These are phyloP conservation scores for Teleogryllus oceanicus DNA, from an alignment of 2,888 invertebrate species.

Conservation along the genomic window DNA sequence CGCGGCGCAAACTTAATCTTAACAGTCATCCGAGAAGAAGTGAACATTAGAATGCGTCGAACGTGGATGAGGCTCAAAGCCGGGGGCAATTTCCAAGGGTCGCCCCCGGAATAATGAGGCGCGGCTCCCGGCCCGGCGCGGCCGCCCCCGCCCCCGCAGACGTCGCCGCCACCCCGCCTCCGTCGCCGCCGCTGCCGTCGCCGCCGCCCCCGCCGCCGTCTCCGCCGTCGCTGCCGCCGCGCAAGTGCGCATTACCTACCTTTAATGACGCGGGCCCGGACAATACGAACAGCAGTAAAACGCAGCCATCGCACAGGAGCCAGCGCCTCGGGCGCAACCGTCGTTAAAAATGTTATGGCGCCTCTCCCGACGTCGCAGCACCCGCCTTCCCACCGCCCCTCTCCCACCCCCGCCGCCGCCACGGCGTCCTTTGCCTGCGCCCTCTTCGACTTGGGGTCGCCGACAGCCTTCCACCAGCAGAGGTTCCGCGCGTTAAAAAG, in stretches of 20 bases:
- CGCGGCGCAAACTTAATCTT: constrained; percentile 20
- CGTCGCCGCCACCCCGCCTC: no score
- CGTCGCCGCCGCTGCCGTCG: no score
- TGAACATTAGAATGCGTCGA: constrained; percentile 21
- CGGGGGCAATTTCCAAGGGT: not conserved
- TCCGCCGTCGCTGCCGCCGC: not conserved
- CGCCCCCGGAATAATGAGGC: not conserved
- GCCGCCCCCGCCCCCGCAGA: no score
- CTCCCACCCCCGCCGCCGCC: not conserved
- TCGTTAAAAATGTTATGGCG: constrained; percentile 3
- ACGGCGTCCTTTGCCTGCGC: not conserved
- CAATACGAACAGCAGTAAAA: constrained; percentile 18
- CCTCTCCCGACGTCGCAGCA: not conserved
- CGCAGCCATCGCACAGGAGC: not conserved
- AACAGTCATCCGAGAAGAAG: constrained; percentile 25
- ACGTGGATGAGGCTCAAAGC: constrained; percentile 6
- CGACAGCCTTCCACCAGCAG: not conserved
- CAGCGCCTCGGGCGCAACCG: not conserved
- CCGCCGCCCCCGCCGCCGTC: no score
- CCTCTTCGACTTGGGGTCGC: not conserved
- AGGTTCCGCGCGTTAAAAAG: not conserved
- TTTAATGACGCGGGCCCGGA: constrained; percentile 10
- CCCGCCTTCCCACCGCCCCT: no score
- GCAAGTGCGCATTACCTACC: constrained; percentile 11
- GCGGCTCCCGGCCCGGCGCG: not conserved